Evolutionary conservation across 2,113 vertebrate species (phyloP).

Genomic region (Nothobranchius furzeri): DNA sequence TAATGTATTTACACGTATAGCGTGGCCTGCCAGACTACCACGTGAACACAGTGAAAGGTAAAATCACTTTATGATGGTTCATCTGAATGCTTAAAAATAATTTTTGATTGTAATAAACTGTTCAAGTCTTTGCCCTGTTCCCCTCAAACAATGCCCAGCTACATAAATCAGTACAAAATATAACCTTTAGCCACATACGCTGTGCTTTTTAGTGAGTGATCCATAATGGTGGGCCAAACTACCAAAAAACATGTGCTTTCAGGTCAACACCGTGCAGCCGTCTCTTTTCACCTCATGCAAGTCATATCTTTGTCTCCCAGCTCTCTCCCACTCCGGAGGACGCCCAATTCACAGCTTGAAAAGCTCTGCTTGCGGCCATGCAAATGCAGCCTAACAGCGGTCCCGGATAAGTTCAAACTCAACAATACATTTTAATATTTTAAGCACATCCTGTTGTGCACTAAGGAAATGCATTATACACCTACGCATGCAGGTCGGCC

Average conservation of each 20-base stretch:
- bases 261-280: not conserved
- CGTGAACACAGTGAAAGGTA: too few relatives aligned
- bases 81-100: too few relatives aligned
- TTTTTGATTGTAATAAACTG: too few relatives aligned
- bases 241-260: not conserved
- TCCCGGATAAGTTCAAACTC: conserved; percentile 5
- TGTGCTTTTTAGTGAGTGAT: not conserved
- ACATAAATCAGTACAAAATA: not conserved
- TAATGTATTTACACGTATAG: too few relatives aligned
- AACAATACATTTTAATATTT: conserved; percentile 8
- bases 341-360: not conserved
- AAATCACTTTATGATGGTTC: too few relatives aligned
- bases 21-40: too few relatives aligned
- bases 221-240: not conserved
- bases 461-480: conserved; percentile 7
- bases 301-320: not conserved
- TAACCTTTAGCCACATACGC: not conserved
- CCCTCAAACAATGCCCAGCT: not conserved
- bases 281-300: conserved; percentile 1
- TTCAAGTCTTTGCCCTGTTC: too few relatives aligned
- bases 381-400: not conserved
- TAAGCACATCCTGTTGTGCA: conserved; percentile 4
- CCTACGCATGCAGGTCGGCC: conserved; percentile 12
- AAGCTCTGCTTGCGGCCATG: not conserved
- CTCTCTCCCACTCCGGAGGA: not conserved